phyloP scores from a whole-genome alignment of 2,113 vertebrate species.

The Oenanthe oenanthe region DNA sequence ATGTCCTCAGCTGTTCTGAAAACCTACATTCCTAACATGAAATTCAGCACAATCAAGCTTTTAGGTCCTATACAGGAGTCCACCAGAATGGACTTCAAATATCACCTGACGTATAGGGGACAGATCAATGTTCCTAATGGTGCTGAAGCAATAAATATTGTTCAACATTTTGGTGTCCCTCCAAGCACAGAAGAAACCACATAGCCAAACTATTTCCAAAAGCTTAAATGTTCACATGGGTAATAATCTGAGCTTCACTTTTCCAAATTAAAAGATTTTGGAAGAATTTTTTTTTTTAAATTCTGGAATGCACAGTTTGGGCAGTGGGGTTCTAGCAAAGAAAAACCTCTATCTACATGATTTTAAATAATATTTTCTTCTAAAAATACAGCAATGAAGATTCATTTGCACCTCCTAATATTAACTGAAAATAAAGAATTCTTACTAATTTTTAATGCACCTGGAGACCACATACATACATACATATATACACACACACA shows the following conservation, averaged over 20 bases:
- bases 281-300: background rate
- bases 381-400: background rate
- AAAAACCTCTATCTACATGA: background rate
- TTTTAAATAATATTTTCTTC: background rate
- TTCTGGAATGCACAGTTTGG: background rate
- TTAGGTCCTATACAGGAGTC: background rate
- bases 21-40: background rate
- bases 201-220: background rate
- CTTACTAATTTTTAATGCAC: background rate
- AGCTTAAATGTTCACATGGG: background rate
- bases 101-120: background rate
- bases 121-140: background rate
- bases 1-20: background rate
- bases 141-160: background rate
- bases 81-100: background rate
- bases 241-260: background rate
- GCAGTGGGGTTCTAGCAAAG: background rate
- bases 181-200: background rate
- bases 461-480: background rate
- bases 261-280: background rate
- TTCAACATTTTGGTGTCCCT: background rate
- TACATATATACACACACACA: background rate
- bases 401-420: background rate
- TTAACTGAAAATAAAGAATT: background rate
- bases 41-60: background rate